Base-by-base conservation (phyloP, 1,140 invertebrate genomes). In the Euglossa dilemma region DNA sequence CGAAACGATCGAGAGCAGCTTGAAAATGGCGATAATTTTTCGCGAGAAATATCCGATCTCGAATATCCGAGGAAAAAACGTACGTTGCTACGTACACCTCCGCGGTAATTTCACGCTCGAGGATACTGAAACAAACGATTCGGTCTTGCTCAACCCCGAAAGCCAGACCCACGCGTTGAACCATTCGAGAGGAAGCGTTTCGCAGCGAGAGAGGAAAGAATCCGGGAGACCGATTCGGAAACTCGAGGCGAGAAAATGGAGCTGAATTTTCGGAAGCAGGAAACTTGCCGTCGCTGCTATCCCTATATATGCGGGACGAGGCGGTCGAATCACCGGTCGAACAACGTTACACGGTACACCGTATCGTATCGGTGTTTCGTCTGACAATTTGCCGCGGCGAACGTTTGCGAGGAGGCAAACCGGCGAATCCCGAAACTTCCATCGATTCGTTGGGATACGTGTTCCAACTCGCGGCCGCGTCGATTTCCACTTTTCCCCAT, bases 401-500 rank as follows among this genome's bases (percentile, higher is more conserved):
- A 52, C 45, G n/a, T 59, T 56, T 54, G 16, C 8, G 28, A 5
- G 6, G 57, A 50, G 7, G 66, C 66, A 70, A 70, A 11, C 45
- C 50, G 56, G 1, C 45, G 66, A 43, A 45, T 67, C n/a, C 67
- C 45, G n/a, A 79, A 61, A 45, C 70, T 72, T 20, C 8, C 77
- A 78, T 78, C 64, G 75, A 78, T 78, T 78, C 61, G 50, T 0
- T 25, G 18, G 2, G 23, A 18, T 57, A 69, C 43, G 64, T 69
- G 76, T 36, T 28, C 25, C 23, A 18, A 20, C 52, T 5, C 36
- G 76, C 63, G 76, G 36, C 76, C 57, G 36, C 43, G 76, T n/a
- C 64, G 64, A 57, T 78, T 66, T 78, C 63, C 28, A 78, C 76
- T 78, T 78, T 25, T 47, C 18, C 76, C 36, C 25, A 78, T 78